These are phyloP conservation scores for Cecidostiba fungosa DNA, from an alignment of 2,888 invertebrate species.

Conservation along the genomic window DNA sequence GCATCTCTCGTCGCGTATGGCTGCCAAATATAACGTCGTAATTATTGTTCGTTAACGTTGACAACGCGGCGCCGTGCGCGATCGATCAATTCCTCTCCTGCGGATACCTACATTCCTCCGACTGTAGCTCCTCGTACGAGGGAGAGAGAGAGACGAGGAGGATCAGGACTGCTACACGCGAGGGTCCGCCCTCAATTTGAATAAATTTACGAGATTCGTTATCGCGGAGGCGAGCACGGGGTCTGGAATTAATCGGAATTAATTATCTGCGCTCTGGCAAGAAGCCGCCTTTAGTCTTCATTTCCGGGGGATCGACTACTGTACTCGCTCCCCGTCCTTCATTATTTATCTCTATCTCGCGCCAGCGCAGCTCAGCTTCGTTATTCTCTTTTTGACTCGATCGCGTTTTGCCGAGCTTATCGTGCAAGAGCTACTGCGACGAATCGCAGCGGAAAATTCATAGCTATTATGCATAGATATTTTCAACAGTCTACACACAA, in stretches of 20 bases:
- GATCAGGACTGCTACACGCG: slow-evolving; percentile 2
- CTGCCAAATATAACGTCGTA: neutral
- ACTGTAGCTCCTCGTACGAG: neutral
- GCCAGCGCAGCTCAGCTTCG: slow-evolving; percentile 50
- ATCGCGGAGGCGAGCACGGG: slow-evolving; percentile 36
- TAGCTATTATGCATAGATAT: neutral
- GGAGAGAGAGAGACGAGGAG: slow-evolving; percentile 52
- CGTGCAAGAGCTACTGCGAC: neutral
- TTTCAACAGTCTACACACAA: too few species aligned
- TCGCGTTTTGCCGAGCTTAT: neutral
- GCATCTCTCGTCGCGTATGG: neutral
- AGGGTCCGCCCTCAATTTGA: slow-evolving; percentile 57
- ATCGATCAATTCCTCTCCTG: slow-evolving; percentile 40
- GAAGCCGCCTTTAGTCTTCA: slow-evolving; percentile 53
- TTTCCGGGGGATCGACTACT: slow-evolving; percentile 51
- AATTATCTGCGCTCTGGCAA: slow-evolving; percentile 52
- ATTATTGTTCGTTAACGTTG: slow-evolving; percentile 39
- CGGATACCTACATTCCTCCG: slow-evolving; percentile 7
- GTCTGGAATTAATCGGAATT: slow-evolving; percentile 62
- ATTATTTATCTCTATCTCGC: slow-evolving; percentile 53
- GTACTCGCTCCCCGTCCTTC: slow-evolving; percentile 16
- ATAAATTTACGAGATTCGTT: slow-evolving; percentile 62
- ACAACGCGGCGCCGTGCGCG: neutral
- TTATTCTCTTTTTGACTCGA: neutral
- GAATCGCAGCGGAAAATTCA: slow-evolving; percentile 41